These are phyloP conservation scores for Tachyglossus aculeatus DNA, from an alignment of 2,797 vertebrate species.

Conservation along the genomic window DNA sequence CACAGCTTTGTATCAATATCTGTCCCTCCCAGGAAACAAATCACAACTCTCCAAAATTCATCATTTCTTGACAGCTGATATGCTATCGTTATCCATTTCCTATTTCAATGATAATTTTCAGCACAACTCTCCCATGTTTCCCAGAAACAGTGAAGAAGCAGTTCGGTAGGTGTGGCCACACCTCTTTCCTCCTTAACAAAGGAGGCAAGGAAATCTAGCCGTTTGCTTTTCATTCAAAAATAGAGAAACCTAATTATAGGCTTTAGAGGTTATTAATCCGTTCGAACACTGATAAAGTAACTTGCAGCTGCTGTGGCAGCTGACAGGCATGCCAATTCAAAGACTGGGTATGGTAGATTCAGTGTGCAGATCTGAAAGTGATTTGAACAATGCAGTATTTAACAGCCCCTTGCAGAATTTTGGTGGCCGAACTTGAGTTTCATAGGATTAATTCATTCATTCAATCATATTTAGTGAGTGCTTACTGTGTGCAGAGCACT, in stretches of 20 bases:
- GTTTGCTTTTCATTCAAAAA: not conserved
- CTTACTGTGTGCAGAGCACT: too few species aligned
- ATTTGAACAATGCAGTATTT: conserved; percentile 19
- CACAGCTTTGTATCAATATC: too few species aligned
- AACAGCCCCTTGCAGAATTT: not conserved
- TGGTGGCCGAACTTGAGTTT: conserved; percentile 10
- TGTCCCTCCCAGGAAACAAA: too few species aligned
- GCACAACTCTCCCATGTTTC: not conserved
- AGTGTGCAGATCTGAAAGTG: conserved; percentile 2
- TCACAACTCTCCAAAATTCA: too few species aligned
- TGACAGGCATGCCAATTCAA: conserved; percentile 41
- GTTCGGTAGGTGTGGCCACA: too few species aligned
- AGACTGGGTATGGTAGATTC: conserved; percentile 24
- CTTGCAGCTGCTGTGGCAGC: not conserved
- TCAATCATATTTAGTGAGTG: too few species aligned
- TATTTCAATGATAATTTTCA: not conserved
- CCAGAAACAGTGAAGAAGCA: too few species aligned
- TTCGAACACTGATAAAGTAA: conserved; percentile 23
- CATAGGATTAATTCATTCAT: too few species aligned
- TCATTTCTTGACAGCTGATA: too few species aligned
- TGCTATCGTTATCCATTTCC: too few species aligned
- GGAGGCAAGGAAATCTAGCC: not conserved
- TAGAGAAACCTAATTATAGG: not conserved
- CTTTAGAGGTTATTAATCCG: not conserved
- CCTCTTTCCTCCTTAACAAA: too few species aligned